Conservation (phyloP, 1,140 invertebrate genomes). For the Drosophila jambulina region DNA sequence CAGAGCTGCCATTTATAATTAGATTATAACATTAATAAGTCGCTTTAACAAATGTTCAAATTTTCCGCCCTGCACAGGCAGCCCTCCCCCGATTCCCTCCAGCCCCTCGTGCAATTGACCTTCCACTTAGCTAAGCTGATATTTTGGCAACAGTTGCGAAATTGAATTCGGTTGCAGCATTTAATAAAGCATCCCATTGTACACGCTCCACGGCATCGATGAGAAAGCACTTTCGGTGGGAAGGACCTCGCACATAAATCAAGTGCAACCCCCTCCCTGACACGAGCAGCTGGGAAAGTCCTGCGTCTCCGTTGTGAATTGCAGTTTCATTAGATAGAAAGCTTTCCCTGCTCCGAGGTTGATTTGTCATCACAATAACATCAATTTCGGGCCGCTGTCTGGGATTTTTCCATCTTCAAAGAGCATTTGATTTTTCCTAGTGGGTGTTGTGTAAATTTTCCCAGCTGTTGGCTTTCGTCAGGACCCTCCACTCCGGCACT, state of each 20-base stretch:
- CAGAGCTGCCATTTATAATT: conserved; percentile 69
- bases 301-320: conserved; percentile 34
- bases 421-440: conserved; percentile 48
- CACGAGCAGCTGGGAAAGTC: conserved; percentile 13
- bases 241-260: conserved; percentile 60
- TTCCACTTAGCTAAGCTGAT: conserved; percentile 46
- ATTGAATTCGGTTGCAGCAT: conserved; percentile 69
- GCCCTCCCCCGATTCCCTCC: conserved; percentile 4
- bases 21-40: conserved; percentile 82
- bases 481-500: conserved; percentile 38
- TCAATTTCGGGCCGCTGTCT: conserved; percentile 39
- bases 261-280: conserved; percentile 58
- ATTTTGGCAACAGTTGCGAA: conserved; percentile 78
- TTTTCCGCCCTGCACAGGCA: conserved; percentile 41
- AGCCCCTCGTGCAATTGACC: conserved; percentile 6
- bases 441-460: conserved; percentile 46
- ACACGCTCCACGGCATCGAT: conserved; percentile 58
- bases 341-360: conserved; percentile 58
- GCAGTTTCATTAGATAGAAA: conserved; percentile 77
- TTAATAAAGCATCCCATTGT: conserved; percentile 61
- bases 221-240: conserved; percentile 65
- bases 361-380: conserved; percentile 58
- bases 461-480: conserved; percentile 47
- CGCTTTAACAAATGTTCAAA: conserved; percentile 80
- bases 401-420: conserved; percentile 36